These are phyloP conservation scores for Steatornis caripensis DNA, from an alignment of 2,113 vertebrate species.

Conservation along the genomic window DNA sequence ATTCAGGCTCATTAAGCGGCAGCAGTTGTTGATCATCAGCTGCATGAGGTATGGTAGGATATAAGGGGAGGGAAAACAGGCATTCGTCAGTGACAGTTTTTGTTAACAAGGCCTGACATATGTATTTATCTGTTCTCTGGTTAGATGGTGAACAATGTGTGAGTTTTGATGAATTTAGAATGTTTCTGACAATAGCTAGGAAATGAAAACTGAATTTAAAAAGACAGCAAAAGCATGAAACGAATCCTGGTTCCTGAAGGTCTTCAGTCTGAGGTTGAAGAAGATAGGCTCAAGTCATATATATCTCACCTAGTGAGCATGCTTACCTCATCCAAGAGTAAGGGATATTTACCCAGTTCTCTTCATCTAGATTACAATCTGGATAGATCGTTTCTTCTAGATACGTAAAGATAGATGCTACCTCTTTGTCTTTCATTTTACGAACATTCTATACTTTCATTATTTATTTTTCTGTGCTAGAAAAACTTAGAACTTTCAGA, in stretches of 20 bases:
- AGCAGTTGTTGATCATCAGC: slow-evolving; percentile 29
- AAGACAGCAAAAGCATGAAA: background rate
- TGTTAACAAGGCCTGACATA: background rate
- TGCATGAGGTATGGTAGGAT: background rate
- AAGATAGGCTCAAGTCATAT: background rate
- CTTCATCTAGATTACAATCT: background rate
- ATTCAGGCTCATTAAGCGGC: background rate
- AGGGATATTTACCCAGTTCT: background rate
- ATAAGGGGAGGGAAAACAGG: background rate
- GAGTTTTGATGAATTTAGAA: background rate
- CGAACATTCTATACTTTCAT: background rate
- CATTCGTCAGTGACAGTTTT: background rate
- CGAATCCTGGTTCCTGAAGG: background rate
- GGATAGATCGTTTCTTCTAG: background rate
- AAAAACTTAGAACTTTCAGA: background rate
- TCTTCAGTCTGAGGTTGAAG: background rate
- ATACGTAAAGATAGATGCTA: background rate
- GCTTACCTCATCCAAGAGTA: background rate
- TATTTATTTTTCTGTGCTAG: background rate
- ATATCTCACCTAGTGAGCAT: background rate
- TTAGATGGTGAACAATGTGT: background rate
- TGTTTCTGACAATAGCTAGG: background rate
- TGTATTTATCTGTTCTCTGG: slow-evolving; percentile 10
- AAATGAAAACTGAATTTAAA: background rate
- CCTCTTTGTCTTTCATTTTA: background rate